phyloP scores from a whole-genome alignment of 2,888 invertebrate genomes.

The Epistrophe grossulariae region DNA sequence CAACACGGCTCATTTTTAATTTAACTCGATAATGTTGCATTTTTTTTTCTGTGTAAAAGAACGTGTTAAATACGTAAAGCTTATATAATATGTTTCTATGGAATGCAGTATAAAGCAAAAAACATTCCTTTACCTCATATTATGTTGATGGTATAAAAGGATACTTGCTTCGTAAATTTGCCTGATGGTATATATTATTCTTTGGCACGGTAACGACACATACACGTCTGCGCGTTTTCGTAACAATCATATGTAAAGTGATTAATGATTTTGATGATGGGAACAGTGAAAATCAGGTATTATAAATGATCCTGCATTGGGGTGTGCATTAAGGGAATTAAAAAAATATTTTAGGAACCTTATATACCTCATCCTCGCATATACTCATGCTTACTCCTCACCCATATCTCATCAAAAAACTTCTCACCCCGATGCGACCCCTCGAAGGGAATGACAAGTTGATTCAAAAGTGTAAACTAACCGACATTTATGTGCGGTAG shows the following conservation, averaged over 20 bases:
- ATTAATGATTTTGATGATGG: conserved; percentile 71
- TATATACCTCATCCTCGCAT: background rate
- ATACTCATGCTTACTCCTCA: background rate
- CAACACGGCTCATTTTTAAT: too few species aligned
- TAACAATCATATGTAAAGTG: conserved; percentile 71
- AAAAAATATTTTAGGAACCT: conserved; percentile 48
- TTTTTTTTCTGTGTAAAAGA: background rate
- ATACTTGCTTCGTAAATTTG: conserved; percentile 39
- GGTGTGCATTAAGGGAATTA: conserved; percentile 75
- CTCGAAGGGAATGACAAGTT: conserved; percentile 49
- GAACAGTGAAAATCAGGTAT: conserved; percentile 72
- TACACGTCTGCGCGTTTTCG: conserved; percentile 8
- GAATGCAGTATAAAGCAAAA: conserved; percentile 33
- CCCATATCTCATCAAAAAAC: background rate
- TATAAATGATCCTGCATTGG: conserved; percentile 73
- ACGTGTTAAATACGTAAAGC: conserved; percentile 8
- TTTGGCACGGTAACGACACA: background rate
- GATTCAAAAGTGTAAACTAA: conserved; percentile 60
- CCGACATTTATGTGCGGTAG: conserved; percentile 69
- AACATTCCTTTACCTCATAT: conserved; percentile 39
- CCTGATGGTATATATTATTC: conserved; percentile 3
- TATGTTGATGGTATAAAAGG: conserved; percentile 29
- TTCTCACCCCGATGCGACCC: background rate
- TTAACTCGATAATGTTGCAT: background rate
- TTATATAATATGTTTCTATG: conserved; percentile 41